phyloP scores from a whole-genome alignment of 37 sponge, comb jelly and placozoan species.

The Tethya wilhelma region DNA sequence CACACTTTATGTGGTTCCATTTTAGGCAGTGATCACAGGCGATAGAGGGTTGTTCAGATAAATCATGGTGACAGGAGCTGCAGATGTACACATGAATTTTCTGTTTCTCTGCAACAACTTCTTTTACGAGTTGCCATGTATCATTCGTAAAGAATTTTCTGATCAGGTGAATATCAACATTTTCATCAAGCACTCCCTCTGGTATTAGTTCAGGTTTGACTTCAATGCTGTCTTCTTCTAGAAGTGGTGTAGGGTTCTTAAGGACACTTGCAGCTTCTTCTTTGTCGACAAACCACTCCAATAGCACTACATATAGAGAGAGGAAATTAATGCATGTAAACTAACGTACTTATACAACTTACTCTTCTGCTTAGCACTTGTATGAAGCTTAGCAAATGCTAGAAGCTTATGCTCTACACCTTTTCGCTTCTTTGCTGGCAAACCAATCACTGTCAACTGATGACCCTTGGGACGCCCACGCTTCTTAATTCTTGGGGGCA shows the following conservation, averaged over 20 bases:
- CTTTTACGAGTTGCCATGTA: not conserved
- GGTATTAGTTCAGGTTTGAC: not conserved
- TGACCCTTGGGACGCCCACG: not conserved
- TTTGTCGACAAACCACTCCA: conserved; percentile 18
- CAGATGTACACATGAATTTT: not conserved
- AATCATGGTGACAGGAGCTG: not conserved
- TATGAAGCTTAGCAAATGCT: too few relatives aligned
- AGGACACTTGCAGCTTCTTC: not conserved
- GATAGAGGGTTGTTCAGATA: not conserved
- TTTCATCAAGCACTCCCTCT: not conserved
- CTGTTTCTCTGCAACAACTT: not conserved
- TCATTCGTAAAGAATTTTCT: not conserved
- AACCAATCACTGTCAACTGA: conserved; percentile 1
- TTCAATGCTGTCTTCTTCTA: not conserved
- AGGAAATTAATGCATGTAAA: not conserved
- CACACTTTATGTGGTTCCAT: not conserved
- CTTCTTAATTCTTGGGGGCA: not conserved
- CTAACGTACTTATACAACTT: too few relatives aligned
- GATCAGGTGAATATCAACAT: not conserved
- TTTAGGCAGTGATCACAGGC: not conserved
- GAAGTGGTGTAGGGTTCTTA: not conserved
- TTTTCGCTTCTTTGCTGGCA: conserved; percentile 3
- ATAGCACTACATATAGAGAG: not conserved
- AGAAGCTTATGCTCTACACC: too few relatives aligned
- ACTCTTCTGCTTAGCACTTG: too few relatives aligned